Evolutionary conservation across 1,140 invertebrate species (phyloP).

Genomic region (Diorhabda elongata): DNA sequence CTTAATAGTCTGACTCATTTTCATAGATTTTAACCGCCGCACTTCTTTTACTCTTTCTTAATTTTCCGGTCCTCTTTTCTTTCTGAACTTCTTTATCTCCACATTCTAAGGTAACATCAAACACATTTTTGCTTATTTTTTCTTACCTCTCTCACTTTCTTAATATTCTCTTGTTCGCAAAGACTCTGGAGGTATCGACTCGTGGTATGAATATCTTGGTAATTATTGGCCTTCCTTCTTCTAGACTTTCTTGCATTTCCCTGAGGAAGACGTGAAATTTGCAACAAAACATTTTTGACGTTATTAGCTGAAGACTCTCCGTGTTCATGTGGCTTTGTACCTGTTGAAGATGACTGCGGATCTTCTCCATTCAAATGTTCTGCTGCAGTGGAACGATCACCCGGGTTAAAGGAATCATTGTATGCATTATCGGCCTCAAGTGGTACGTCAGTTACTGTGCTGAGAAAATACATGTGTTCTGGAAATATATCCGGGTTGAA

Average conservation of each 20-base stretch:
- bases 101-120: neutral
- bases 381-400: neutral
- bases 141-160: neutral
- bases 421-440: neutral
- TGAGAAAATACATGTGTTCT: slow-evolving; percentile 11
- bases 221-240: too few species aligned
- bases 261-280: too few species aligned
- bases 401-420: neutral
- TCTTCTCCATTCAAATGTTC: neutral
- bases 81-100: neutral
- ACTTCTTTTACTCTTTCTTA: too few species aligned
- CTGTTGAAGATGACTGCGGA: neutral
- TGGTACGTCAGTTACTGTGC: slow-evolving; percentile 7
- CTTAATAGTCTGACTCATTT: too few species aligned
- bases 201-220: too few species aligned
- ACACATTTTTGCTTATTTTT: neutral
- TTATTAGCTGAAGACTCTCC: too few species aligned
- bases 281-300: too few species aligned
- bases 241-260: too few species aligned
- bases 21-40: too few species aligned
- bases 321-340: too few species aligned
- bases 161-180: neutral
- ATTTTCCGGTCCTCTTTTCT: too few species aligned
- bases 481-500: neutral
- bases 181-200: neutral